Evolutionary conservation across 2,113 vertebrate species (phyloP).

Genomic region (Deroptyus accipitrinus): DNA sequence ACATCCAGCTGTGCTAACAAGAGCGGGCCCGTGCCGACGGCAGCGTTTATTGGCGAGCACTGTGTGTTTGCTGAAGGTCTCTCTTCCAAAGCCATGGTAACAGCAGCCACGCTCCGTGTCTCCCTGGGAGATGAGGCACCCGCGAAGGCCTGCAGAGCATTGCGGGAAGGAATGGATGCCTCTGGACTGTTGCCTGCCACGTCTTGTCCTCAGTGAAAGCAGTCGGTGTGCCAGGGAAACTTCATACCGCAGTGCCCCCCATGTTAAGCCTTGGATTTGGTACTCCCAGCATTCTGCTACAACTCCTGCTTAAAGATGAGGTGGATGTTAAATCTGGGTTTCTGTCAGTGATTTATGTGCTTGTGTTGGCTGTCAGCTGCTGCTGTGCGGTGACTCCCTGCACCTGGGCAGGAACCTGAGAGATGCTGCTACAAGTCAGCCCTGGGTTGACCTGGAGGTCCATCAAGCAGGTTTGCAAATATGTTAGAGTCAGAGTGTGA

Average conservation of each 20-base stretch:
- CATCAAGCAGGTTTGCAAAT: background rate
- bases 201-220: fast-evolving
- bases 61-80: background rate
- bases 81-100: background rate
- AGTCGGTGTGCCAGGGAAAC: background rate
- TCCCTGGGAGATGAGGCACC: background rate
- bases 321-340: background rate
- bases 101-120: background rate
- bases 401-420: background rate
- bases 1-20: background rate
- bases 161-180: background rate
- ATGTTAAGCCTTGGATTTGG: background rate
- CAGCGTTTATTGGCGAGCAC: background rate
- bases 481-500: background rate
- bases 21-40: background rate
- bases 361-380: background rate
- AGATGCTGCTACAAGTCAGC: background rate
- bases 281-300: background rate
- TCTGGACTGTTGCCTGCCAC: background rate
- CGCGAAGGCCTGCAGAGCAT: background rate
- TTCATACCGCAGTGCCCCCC: fast-evolving
- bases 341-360: background rate
- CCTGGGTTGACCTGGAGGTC: background rate
- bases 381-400: background rate
- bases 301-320: background rate